Conservation (phyloP, 2,888 invertebrate genomes). For the Drosophila algonquin region DNA sequence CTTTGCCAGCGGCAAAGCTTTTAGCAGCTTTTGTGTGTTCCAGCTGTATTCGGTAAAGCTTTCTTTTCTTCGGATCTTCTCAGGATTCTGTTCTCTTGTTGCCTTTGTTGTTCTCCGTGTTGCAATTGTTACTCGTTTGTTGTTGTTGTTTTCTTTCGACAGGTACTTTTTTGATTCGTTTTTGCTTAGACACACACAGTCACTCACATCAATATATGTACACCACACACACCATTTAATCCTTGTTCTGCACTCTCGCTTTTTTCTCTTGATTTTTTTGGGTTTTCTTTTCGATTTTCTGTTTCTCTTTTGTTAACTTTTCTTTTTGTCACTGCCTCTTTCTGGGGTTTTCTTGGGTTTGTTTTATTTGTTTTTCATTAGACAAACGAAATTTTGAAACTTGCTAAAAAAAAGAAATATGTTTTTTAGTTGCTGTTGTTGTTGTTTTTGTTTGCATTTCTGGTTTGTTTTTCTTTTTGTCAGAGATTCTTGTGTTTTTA, state of each 20-base stretch:
- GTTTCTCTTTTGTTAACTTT: background rate
- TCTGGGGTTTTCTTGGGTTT: background rate
- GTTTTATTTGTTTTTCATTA: background rate
- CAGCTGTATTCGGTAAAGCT: background rate
- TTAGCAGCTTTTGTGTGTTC: background rate
- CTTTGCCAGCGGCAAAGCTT: background rate
- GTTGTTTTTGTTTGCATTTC: constrained; percentile 1
- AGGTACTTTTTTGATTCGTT: constrained; percentile 9
- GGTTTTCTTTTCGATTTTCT: background rate
- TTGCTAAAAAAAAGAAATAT: background rate
- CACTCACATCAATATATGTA: constrained; percentile 5
- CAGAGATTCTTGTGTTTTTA: background rate
- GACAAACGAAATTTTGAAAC: background rate
- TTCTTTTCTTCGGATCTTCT: background rate
- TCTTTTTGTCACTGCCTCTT: background rate
- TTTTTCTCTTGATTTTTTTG: background rate
- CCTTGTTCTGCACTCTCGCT: background rate
- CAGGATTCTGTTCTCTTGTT: background rate
- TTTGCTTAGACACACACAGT: constrained; percentile 5
- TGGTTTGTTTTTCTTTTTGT: background rate
- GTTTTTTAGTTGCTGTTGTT: background rate
- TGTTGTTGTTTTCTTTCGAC: constrained; percentile 15
- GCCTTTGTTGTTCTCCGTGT: constrained; percentile 13
- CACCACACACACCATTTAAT: background rate
- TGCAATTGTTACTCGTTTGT: constrained; percentile 22